Evolutionary conservation across 2,797 vertebrate species (phyloP).

Genomic region (Capromys pilorides): DNA sequence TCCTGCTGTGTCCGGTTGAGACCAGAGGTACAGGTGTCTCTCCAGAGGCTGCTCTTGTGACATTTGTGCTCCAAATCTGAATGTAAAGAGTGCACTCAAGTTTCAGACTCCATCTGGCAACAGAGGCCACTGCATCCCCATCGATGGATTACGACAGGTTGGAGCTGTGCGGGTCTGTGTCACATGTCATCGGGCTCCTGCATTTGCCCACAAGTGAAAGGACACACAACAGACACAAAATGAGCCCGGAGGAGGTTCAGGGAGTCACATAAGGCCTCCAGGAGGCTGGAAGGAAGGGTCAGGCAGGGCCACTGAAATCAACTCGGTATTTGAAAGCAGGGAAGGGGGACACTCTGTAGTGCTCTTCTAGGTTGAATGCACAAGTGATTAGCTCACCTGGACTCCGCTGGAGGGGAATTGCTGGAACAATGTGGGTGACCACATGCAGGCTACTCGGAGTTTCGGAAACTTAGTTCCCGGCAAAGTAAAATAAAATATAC

Average conservation of each 20-base stretch:
- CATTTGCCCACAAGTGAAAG: background rate
- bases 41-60: slow-evolving; percentile 70
- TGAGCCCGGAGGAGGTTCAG: background rate
- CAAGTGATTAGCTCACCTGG: background rate
- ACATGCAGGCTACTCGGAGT: background rate
- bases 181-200: background rate
- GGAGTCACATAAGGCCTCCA: background rate
- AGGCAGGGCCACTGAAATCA: background rate
- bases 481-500: slow-evolving; percentile 1
- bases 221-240: background rate
- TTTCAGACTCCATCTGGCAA: background rate
- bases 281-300: background rate
- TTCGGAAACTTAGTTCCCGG: background rate
- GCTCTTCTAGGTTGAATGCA: background rate
- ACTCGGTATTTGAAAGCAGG: background rate
- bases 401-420: background rate
- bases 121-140: background rate
- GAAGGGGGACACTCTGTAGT: background rate
- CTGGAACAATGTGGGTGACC: background rate
- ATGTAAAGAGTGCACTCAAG: slow-evolving; percentile 36
- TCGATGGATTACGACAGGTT: background rate
- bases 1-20: slow-evolving; percentile 68
- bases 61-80: slow-evolving; percentile 63
- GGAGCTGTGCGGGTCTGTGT: background rate
- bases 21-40: slow-evolving; percentile 59